These are phyloP conservation scores for Drosophila greeni DNA, from an alignment of 2,888 invertebrate genomes.

Conservation along the genomic window DNA sequence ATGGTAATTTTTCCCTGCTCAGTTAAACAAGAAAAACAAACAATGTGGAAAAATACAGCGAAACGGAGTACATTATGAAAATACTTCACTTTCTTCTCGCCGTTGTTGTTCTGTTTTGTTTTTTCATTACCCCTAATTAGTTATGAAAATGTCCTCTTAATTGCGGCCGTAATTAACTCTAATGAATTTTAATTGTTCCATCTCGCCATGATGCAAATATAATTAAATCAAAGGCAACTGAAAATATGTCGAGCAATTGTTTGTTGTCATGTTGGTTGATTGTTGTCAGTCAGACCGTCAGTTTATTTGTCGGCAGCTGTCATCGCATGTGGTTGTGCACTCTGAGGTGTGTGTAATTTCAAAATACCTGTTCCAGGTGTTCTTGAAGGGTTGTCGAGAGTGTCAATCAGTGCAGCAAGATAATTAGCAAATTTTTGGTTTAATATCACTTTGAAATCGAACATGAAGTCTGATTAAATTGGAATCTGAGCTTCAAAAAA, in stretches of 20 bases:
- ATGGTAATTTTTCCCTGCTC: constrained; percentile 18
- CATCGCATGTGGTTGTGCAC: constrained; percentile 47
- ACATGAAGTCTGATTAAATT: background rate
- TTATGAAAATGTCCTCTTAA: constrained; percentile 67
- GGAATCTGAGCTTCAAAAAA: constrained; percentile 1
- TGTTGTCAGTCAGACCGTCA: constrained; percentile 22
- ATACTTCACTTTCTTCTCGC: constrained; percentile 16
- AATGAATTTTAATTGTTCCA: constrained; percentile 64
- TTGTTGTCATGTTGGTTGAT: constrained; percentile 18
- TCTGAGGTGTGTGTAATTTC: constrained; percentile 8
- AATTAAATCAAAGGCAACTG: constrained; percentile 56
- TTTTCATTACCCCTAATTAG: constrained; percentile 54
- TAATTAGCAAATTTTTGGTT: constrained; percentile 1
- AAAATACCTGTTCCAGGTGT: constrained; percentile 4
- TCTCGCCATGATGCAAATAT: constrained; percentile 35
- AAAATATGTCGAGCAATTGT: constrained; percentile 39
- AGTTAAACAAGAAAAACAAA: constrained; percentile 8
- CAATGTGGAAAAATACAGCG: constrained; percentile 2
- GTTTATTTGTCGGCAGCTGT: constrained; percentile 54
- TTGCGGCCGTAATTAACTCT: constrained; percentile 63
- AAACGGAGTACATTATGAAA: constrained; percentile 20
- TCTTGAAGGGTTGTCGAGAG: background rate
- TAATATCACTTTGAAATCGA: background rate
- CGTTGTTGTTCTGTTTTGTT: constrained; percentile 21
- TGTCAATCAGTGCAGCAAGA: background rate